These are phyloP conservation scores for Aphelenchoides fujianensis DNA, from an alignment of 1,140 invertebrate species.

Conservation along the genomic window DNA sequence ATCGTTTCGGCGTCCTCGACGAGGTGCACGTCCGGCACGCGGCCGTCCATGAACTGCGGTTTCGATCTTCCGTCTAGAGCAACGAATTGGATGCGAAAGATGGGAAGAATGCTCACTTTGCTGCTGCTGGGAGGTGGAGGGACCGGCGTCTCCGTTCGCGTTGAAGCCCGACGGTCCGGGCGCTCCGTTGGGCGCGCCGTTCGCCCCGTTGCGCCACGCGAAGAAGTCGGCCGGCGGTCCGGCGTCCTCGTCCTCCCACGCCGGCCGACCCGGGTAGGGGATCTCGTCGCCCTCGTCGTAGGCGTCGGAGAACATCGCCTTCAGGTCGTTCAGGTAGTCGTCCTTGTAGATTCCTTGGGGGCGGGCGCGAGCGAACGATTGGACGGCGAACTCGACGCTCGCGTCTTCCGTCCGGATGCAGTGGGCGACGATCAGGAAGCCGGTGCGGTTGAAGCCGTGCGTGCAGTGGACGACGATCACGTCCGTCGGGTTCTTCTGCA, in stretches of 20 bases:
- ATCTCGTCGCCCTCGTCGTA: conserved; percentile 47
- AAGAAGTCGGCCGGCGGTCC: conserved; percentile 9
- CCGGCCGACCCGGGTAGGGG: conserved; percentile 35
- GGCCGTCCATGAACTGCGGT: conserved; percentile 63
- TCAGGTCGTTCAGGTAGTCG: conserved; percentile 67
- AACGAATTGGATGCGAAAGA: background rate
- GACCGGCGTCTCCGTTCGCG: background rate
- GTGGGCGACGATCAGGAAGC: conserved; percentile 84
- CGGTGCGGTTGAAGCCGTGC: conserved; percentile 96
- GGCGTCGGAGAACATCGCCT: conserved; percentile 42
- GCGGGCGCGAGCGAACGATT: conserved; percentile 72
- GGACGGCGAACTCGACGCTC: conserved; percentile 76
- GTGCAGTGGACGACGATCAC: conserved; percentile 84
- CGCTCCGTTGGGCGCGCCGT: no score
- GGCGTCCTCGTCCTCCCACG: conserved; percentile 46
- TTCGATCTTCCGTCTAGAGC: conserved; percentile 25
- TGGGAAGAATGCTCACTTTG: background rate
- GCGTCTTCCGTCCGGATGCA: conserved; percentile 75
- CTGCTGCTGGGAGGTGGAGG: background rate
- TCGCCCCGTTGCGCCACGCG: background rate
- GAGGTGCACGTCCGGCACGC: conserved; percentile 59
- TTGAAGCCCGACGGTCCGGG: conserved; percentile 17
- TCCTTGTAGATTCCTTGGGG: conserved; percentile 73
- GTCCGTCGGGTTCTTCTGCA: conserved; percentile 45
- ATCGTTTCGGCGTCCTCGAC: conserved; percentile 50